phyloP scores from a whole-genome alignment of 2,113 vertebrate species.

The Phrynocephalus versicolor region DNA sequence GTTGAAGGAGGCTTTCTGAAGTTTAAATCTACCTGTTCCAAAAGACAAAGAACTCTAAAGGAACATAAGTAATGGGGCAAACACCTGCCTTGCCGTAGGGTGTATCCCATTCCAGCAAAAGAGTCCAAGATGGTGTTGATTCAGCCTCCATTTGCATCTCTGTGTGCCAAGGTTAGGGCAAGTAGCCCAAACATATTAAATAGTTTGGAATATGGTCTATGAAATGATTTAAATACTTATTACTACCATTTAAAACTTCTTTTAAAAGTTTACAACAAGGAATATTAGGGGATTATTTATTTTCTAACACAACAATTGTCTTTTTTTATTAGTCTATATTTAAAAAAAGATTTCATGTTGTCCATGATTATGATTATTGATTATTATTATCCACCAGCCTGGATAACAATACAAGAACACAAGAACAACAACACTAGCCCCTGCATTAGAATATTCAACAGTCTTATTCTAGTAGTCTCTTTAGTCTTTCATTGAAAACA shows the following conservation, averaged over 20 bases:
- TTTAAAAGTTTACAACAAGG: neutral
- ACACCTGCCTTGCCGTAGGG: neutral
- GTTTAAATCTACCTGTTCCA: neutral
- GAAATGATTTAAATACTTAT: neutral
- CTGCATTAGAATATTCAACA: neutral
- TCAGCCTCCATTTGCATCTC: slow-evolving; percentile 17
- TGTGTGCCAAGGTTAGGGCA: neutral
- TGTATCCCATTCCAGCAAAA: slow-evolving; percentile 37
- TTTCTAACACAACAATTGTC: neutral
- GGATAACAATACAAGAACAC: neutral
- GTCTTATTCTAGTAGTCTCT: neutral
- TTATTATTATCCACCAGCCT: neutral
- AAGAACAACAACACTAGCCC: no score
- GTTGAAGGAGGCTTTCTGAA: neutral
- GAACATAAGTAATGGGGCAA: neutral
- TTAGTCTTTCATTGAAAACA: neutral
- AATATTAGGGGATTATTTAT: neutral
- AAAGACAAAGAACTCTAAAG: slow-evolving; percentile 3
- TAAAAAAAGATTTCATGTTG: neutral
- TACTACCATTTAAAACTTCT: neutral
- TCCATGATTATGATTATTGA: neutral
- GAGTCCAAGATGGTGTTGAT: slow-evolving; percentile 8
- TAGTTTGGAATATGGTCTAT: neutral
- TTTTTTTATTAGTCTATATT: neutral
- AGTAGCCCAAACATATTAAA: slow-evolving; percentile 1